Percentiles rank a stretch among this genome's conserved stretches.
These are phyloP conservation scores for Stramonita haemastoma DNA, from an alignment of 2,888 invertebrate genomes.

Conservation along the genomic window DNA sequence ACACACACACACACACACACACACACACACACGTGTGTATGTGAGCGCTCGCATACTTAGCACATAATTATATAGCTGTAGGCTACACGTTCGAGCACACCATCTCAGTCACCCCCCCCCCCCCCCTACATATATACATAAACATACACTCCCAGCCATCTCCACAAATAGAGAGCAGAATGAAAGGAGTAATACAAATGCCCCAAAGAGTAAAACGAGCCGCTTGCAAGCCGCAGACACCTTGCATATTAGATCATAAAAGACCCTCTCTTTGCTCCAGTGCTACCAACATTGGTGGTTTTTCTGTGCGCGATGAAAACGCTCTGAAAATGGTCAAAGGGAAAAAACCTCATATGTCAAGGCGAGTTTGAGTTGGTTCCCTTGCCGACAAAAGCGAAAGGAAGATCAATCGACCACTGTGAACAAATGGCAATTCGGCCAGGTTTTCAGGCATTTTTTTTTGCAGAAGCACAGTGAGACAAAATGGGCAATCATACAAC, in stretches of 20 bases:
- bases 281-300: too few relatives aligned
- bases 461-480: neutral
- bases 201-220: too few relatives aligned
- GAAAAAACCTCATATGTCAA: neutral
- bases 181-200: too few relatives aligned
- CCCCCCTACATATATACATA: neutral
- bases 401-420: neutral
- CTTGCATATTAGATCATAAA: neutral
- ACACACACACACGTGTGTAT: neutral
- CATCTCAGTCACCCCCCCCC: too few relatives aligned
- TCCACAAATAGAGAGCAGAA: too few relatives aligned
- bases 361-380: neutral
- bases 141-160: constrained; percentile 6
- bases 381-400: neutral
- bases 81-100: too few relatives aligned
- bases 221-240: neutral
- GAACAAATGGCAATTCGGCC: neutral
- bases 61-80: too few relatives aligned
- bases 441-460: neutral
- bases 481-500: too few relatives aligned
- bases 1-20: neutral
- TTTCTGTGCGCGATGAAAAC: too few relatives aligned
- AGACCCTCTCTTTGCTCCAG: too few relatives aligned
- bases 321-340: neutral
- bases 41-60: too few relatives aligned